phyloP scores from a whole-genome alignment of 2,797 vertebrate genomes.

The Spinus olivaceus region DNA sequence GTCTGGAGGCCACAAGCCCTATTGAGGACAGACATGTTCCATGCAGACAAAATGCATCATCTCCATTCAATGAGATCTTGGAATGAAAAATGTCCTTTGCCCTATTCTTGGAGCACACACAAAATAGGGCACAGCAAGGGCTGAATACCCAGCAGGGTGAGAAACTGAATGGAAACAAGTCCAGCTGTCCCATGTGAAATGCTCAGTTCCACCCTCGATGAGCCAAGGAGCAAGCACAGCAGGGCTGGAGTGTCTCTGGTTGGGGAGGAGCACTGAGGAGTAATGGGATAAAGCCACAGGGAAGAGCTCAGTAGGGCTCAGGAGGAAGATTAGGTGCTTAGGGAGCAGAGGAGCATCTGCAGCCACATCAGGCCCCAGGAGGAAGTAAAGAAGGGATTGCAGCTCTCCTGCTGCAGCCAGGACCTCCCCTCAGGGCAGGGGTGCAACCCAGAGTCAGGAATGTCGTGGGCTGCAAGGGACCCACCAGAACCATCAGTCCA shows the following conservation, averaged over 20 bases:
- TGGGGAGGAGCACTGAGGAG: background rate
- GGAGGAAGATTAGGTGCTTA: background rate
- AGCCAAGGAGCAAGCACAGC: background rate
- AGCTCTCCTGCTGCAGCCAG: background rate
- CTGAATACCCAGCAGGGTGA: background rate
- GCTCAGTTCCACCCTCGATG: background rate
- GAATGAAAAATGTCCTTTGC: background rate
- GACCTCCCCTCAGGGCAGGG: background rate
- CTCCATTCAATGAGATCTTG: background rate
- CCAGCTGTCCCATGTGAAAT: fast-evolving
- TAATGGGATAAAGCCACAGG: background rate
- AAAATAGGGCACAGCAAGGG: background rate
- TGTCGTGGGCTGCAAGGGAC: background rate
- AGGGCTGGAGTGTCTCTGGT: background rate
- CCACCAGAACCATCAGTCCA: background rate
- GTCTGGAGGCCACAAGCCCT: background rate
- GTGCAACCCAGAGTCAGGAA: background rate
- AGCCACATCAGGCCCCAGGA: background rate
- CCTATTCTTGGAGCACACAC: background rate
- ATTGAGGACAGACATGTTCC: background rate
- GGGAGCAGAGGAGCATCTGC: background rate
- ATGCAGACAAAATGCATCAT: background rate
- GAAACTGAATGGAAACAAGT: background rate
- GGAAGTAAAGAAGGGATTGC: background rate
- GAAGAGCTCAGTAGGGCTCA: background rate